Conservation (phyloP, 2,113 vertebrate species). For the Noturus placidus region DNA sequence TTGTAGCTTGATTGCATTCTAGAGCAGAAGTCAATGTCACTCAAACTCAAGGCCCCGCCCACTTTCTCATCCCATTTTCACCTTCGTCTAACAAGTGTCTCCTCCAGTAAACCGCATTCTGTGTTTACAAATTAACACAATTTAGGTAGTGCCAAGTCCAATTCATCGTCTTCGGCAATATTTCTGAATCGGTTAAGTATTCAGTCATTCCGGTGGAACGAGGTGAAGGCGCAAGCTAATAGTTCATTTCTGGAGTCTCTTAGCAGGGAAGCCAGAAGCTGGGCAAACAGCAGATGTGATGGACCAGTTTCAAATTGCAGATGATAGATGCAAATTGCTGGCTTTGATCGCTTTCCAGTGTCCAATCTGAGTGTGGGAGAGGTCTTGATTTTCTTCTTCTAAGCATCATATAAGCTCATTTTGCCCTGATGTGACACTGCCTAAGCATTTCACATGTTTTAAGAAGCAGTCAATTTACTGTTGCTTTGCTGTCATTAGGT, state of each 20-base stretch:
- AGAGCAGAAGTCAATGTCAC: background rate
- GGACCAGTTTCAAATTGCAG: constrained; percentile 61
- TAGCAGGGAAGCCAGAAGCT: constrained; percentile 50
- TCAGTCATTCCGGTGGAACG: constrained; percentile 58
- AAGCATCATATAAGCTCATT: constrained; percentile 41
- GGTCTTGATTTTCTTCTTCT: constrained; percentile 56
- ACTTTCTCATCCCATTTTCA: constrained; percentile 33
- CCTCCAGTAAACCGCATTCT: constrained; percentile 58
- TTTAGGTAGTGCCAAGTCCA: constrained; percentile 74
- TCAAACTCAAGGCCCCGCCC: constrained; percentile 5
- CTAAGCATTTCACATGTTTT: constrained; percentile 27
- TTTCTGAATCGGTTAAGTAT: constrained; percentile 66
- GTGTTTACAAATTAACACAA: constrained; percentile 66
- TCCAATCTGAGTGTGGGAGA: constrained; percentile 54
- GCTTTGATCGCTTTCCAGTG: constrained; percentile 61
- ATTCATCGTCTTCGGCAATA: constrained; percentile 64
- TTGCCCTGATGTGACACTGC: constrained; percentile 2
- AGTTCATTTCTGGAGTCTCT: constrained; percentile 63
- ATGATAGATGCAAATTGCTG: constrained; percentile 65
- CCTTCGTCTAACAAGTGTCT: constrained; percentile 51
- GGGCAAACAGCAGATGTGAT: constrained; percentile 55
- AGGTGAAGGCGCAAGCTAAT: constrained; percentile 59
- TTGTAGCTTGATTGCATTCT: background rate
- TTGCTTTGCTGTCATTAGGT: constrained; percentile 20
- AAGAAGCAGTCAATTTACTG: constrained; percentile 16